Evolutionary conservation across 2,113 vertebrate genomes (phyloP).

Genomic region (Fukomys damarensis): DNA sequence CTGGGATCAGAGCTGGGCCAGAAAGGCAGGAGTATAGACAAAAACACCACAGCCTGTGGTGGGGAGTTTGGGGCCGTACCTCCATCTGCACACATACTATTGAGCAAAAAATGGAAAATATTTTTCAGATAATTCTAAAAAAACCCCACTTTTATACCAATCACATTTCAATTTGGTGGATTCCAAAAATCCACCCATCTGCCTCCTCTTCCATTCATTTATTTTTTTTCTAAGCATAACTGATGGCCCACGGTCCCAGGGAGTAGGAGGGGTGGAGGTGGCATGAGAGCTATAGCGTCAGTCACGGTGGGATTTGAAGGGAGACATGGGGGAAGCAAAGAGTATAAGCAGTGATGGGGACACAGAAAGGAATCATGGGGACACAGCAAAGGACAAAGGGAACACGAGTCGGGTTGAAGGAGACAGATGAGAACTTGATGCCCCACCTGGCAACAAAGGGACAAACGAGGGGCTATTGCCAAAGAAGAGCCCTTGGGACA

Average conservation of each 20-base stretch:
- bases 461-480: not conserved
- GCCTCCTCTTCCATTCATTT: not conserved
- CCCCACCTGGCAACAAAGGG: not conserved
- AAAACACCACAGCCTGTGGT: not conserved
- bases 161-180: not conserved
- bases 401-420: not conserved
- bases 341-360: not conserved
- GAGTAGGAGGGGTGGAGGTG: not conserved
- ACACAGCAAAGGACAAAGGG: not conserved
- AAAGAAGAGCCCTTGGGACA: not conserved
- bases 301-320: not conserved
- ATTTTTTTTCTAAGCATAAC: not conserved
- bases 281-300: not conserved
- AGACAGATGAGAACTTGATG: not conserved
- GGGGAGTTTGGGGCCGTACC: not conserved
- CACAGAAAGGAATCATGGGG: not conserved
- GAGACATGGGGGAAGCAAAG: not conserved
- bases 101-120: slow-evolving; percentile 22
- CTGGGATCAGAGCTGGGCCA: not conserved
- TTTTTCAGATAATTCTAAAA: slow-evolving; percentile 47
- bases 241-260: not conserved
- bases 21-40: not conserved
- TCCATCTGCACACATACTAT: not conserved
- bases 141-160: not conserved
- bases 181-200: not conserved